Evolutionary conservation across 2,797 vertebrate species (phyloP).

Genomic region (Chaetophractus vellerosus): DNA sequence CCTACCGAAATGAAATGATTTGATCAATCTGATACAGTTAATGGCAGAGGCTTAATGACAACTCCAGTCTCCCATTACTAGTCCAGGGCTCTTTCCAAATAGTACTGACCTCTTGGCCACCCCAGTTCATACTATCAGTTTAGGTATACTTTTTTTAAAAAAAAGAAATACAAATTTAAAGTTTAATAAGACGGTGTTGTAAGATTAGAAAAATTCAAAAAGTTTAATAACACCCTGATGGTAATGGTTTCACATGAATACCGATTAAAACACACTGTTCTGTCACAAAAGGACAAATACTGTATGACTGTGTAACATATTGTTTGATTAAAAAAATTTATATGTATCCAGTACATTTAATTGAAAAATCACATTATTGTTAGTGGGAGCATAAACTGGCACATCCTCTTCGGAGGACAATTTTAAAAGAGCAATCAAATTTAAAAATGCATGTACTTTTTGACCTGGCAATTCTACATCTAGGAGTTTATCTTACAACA

Average conservation of each 20-base stretch:
- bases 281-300: no score
- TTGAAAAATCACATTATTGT: no score
- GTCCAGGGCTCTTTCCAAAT: neutral
- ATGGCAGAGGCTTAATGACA: neutral
- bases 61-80: conserved; percentile 2
- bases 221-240: neutral
- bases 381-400: neutral
- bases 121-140: conserved; percentile 16
- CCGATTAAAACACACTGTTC: no score
- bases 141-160: neutral
- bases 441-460: neutral
- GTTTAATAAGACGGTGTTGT: neutral
- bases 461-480: neutral
- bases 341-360: no score
- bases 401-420: neutral
- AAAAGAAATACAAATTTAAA: conserved; percentile 9
- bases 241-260: no score
- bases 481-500: neutral
- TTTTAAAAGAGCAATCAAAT: neutral
- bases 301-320: no score
- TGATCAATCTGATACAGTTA: neutral
- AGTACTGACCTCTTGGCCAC: conserved; percentile 9
- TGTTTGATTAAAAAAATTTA: no score
- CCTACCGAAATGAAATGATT: conserved; percentile 36
- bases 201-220: neutral